Base-by-base conservation (phyloP, 23 tunicate species). In the Clavelina lepadiformis region DNA sequence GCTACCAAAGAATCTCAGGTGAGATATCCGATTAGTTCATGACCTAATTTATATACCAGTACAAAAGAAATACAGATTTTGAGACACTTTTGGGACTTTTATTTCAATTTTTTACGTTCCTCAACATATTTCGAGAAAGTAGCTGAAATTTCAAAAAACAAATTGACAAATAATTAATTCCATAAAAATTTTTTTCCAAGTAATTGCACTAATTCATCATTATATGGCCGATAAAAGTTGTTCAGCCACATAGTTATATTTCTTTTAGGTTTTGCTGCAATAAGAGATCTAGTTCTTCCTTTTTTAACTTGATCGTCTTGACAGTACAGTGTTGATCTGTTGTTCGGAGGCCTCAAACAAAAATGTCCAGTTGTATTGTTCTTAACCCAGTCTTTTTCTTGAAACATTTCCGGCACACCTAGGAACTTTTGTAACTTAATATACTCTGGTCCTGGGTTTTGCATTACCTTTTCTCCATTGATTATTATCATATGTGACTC, bases 361-460 rank as follows among this genome's bases (percentile, higher is more conserved):
- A 63, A 63, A 21, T 63, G 68, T 35, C 68, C 68, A 13, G 68
- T 63, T 15, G 50, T 36, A 15, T 63, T 36, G 28, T 35, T 27
- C 38, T 36, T 35, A 26, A 63, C 50, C 68, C 68, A 63, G 22
- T 63, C 50, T 5, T 63, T 15, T 4, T 8, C 11, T 18, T 36
- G 68, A 35, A 63, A 22, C 3, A 5, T 35, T 21, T 63, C 51
- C 21, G 49, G 26, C 3, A 63, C 68, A 13, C 68, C 68, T 3
- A 63, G 22, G 24, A 63, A 63, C 21, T 36, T 35, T 36, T 63
- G 68, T 3, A 63, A 5, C 24, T 63, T 63, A 5, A 63, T 6
- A 35, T 63, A 63, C 22, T 63, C 68, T 28, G 68, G 68, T 5
- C 68, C 68, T 13, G 68, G 68, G 38, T 63, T 63, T 6, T 35